phyloP scores from a whole-genome alignment of 2,888 invertebrate species.

The Seira sanloemensis region DNA sequence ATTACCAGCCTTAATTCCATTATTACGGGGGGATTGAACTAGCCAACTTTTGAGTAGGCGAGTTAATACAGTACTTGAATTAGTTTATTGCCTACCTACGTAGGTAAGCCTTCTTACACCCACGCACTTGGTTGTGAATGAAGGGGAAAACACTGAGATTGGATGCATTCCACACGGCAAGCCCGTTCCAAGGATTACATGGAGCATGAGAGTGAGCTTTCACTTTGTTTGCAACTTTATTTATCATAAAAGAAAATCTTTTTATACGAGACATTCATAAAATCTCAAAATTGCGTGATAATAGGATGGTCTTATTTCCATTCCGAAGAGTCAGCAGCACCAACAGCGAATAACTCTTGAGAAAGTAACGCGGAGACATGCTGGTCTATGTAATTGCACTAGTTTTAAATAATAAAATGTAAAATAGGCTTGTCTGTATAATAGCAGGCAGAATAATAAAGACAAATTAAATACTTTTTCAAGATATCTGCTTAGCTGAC shows the following conservation, averaged over 20 bases:
- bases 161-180: slow-evolving; percentile 84
- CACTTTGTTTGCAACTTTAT: neutral
- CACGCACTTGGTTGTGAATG: slow-evolving; percentile 82
- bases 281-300: slow-evolving; percentile 25
- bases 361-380: slow-evolving; percentile 63
- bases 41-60: no score
- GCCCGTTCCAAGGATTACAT: slow-evolving; percentile 84
- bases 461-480: neutral
- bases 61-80: no score
- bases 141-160: slow-evolving; percentile 86
- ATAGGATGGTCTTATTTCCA: slow-evolving; percentile 68
- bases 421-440: neutral
- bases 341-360: slow-evolving; percentile 63
- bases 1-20: no score
- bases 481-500: slow-evolving; percentile 81
- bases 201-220: slow-evolving; percentile 80
- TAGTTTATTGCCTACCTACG: no score
- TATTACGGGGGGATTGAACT: no score
- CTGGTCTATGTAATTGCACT: slow-evolving; percentile 40
- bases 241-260: slow-evolving; percentile 2
- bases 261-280: slow-evolving; percentile 21
- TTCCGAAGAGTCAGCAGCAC: slow-evolving; percentile 63
- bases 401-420: no score
- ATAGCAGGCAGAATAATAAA: neutral
- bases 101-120: slow-evolving; percentile 81